These are phyloP conservation scores for Muntiacus reevesi DNA, from an alignment of 2,113 vertebrate species.

Conservation along the genomic window DNA sequence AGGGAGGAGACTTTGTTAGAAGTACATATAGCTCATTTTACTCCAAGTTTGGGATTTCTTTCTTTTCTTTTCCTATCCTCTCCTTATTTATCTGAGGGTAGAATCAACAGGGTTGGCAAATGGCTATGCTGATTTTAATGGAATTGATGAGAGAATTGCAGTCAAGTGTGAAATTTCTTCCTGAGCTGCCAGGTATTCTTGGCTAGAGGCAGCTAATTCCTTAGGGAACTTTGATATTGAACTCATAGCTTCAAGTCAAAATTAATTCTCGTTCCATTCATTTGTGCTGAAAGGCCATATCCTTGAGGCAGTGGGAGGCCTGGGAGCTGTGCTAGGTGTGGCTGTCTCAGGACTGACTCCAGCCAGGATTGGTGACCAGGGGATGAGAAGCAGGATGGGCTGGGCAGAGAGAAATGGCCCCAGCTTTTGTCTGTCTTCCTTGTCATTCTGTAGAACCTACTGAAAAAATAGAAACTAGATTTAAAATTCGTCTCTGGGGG, in stretches of 20 bases:
- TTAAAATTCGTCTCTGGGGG: background rate
- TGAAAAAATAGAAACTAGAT: background rate
- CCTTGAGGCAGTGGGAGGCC: background rate
- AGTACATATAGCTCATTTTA: background rate
- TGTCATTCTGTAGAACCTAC: background rate
- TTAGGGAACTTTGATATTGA: background rate
- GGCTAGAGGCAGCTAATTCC: background rate
- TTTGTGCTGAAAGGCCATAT: background rate
- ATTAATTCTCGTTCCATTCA: background rate
- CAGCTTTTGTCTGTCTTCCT: background rate
- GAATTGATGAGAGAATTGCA: conserved; percentile 14
- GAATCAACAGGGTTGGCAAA: conserved; percentile 11
- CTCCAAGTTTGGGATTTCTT: background rate
- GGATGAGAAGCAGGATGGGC: background rate
- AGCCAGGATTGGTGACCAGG: background rate
- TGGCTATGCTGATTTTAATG: conserved; percentile 38
- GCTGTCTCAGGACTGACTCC: background rate
- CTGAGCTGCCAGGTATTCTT: background rate
- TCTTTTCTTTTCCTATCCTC: background rate
- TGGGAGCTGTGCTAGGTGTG: background rate
- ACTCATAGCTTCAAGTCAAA: background rate
- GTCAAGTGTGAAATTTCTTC: conserved; percentile 37
- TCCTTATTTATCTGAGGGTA: background rate
- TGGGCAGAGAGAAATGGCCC: background rate
- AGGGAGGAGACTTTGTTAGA: background rate